Conservation (phyloP, 2,113 vertebrate species). For the Dromaius novaehollandiae region DNA sequence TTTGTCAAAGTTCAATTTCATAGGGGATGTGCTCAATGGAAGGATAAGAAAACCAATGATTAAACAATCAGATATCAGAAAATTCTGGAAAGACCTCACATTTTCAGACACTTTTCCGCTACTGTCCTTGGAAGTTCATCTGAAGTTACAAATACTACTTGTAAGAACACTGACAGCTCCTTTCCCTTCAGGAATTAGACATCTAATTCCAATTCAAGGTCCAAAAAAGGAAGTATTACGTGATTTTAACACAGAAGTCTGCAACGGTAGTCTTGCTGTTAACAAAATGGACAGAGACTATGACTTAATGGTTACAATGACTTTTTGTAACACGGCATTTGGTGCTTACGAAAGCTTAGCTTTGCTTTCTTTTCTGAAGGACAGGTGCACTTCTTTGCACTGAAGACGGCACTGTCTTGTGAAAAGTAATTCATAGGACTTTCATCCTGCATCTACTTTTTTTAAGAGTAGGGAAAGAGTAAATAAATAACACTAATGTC, state of each 20-base stretch:
- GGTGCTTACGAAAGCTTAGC: neutral
- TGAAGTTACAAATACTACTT: neutral
- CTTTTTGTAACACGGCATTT: neutral
- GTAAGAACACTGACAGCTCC: neutral
- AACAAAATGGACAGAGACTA: neutral
- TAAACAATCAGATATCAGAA: neutral
- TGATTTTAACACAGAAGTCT: neutral
- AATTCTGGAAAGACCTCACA: neutral
- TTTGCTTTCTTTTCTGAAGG: neutral
- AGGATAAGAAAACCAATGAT: neutral
- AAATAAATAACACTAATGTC: neutral
- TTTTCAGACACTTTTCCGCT: neutral
- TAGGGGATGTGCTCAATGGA: neutral
- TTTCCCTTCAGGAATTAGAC: neutral
- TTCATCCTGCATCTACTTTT: neutral
- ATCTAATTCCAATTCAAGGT: neutral
- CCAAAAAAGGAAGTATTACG: fast-evolving
- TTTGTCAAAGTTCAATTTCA: neutral
- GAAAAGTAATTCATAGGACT: neutral
- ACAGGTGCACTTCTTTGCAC: neutral
- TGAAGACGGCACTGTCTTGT: neutral
- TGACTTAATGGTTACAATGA: neutral
- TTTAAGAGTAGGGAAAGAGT: neutral
- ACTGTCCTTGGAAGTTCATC: neutral
- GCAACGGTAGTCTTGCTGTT: neutral